Evolutionary conservation across 2,113 vertebrate species (phyloP).

Genomic region (Thymallus thymallus): DNA sequence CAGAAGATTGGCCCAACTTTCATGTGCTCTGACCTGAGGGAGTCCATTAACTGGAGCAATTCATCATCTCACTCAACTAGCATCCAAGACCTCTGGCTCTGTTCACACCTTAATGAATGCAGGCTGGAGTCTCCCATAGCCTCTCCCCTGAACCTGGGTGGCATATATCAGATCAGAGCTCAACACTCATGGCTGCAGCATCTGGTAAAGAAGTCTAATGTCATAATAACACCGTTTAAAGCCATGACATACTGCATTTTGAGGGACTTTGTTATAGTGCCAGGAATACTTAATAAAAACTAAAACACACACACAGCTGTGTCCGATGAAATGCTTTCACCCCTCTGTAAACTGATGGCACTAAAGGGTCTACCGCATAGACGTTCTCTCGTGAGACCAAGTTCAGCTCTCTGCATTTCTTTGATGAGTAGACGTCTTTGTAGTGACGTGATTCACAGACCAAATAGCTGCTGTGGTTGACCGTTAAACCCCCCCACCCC

Average conservation of each 20-base stretch:
- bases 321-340: neutral
- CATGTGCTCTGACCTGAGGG: slow-evolving; percentile 34
- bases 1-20: slow-evolving; percentile 34
- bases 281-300: no score
- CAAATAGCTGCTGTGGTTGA: slow-evolving; percentile 42
- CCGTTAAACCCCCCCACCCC: slow-evolving; percentile 41
- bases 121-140: neutral
- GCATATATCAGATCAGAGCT: slow-evolving; percentile 11
- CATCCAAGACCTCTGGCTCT: slow-evolving; percentile 25
- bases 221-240: slow-evolving; percentile 8
- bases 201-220: slow-evolving; percentile 47
- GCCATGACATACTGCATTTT: neutral
- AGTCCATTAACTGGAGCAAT: slow-evolving; percentile 31
- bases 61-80: slow-evolving; percentile 41
- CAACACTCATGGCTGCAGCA: slow-evolving; percentile 20
- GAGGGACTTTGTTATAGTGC: neutral
- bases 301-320: slow-evolving; percentile 2
- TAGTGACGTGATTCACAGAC: slow-evolving; percentile 44
- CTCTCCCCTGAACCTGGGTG: slow-evolving; percentile 10
- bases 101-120: slow-evolving; percentile 34
- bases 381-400: slow-evolving; percentile 31
- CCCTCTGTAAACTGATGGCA: slow-evolving; percentile 18
- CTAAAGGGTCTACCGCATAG: slow-evolving; percentile 15
- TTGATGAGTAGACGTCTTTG: slow-evolving; percentile 40
- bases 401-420: slow-evolving; percentile 7